Evolutionary conservation across 2,888 invertebrate genomes (phyloP).

Genomic region (Clunio marinus): DNA sequence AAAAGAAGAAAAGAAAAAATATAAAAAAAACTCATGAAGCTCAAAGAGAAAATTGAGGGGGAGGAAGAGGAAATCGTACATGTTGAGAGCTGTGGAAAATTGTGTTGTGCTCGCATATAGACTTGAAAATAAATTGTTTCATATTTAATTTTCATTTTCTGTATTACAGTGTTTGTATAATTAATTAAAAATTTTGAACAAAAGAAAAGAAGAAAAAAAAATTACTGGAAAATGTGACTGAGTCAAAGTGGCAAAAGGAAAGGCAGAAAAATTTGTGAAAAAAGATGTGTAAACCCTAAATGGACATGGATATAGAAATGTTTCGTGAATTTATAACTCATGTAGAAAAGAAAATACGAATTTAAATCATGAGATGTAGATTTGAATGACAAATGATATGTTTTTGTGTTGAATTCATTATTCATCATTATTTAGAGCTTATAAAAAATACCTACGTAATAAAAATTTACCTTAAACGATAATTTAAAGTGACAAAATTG

Average conservation of each 20-base stretch:
- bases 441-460: too few relatives aligned
- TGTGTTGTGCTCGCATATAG: not conserved
- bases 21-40: too few relatives aligned
- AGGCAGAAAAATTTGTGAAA: not conserved
- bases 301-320: too few relatives aligned
- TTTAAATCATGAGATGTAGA: too few relatives aligned
- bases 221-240: slow-evolving; percentile 12
- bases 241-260: not conserved
- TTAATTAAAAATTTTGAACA: not conserved
- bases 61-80: not conserved
- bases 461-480: too few relatives aligned
- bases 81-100: not conserved
- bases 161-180: slow-evolving; percentile 16
- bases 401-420: too few relatives aligned
- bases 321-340: too few relatives aligned
- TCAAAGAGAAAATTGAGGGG: not conserved
- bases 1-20: slow-evolving; percentile 12
- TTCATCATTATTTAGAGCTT: too few relatives aligned
- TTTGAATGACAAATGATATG: not conserved
- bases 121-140: slow-evolving; percentile 10
- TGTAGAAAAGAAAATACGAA: not conserved
- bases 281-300: not conserved
- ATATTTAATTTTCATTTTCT: slow-evolving; percentile 14
- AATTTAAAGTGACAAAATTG: too few relatives aligned
- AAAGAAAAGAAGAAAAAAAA: not conserved